These are phyloP conservation scores for Micronycteris hirsuta DNA, from an alignment of 2,113 vertebrate species.

Conservation along the genomic window DNA sequence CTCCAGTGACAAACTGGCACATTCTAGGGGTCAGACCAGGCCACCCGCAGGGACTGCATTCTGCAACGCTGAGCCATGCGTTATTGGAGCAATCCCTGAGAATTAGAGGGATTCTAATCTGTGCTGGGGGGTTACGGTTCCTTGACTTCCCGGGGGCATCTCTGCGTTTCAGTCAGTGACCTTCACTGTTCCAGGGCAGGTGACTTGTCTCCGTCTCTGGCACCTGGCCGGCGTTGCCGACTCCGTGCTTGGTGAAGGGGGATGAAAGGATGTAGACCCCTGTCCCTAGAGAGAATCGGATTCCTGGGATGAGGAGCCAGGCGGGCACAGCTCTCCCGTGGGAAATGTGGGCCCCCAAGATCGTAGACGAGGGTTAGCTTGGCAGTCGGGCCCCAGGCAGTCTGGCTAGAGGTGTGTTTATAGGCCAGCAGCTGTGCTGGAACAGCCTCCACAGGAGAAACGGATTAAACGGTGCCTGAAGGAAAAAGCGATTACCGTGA, in stretches of 20 bases:
- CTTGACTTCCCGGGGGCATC: fast-evolving
- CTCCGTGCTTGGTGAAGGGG: neutral
- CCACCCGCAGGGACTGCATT: too few relatives aligned
- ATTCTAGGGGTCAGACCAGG: neutral
- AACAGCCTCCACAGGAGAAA: neutral
- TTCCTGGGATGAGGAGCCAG: neutral
- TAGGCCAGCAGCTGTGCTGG: neutral
- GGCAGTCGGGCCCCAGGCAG: neutral
- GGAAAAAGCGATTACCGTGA: neutral
- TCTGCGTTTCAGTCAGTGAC: neutral
- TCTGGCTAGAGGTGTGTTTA: neutral
- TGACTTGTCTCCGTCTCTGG: neutral
- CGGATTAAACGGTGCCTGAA: neutral
- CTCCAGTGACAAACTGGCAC: neutral
- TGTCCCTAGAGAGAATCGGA: neutral
- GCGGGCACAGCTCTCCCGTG: neutral
- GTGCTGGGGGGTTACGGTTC: neutral
- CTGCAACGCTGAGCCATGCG: neutral
- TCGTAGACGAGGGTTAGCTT: neutral
- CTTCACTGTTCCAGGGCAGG: neutral
- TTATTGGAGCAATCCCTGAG: neutral
- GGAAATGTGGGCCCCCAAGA: fast-evolving
- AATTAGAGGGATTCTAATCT: neutral
- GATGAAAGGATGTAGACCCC: neutral
- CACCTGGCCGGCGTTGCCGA: neutral